Evolutionary conservation across 2,888 invertebrate species (phyloP), one percentile per base, ranked within the genome.

Genomic region (Megamerina dolium): DNA sequence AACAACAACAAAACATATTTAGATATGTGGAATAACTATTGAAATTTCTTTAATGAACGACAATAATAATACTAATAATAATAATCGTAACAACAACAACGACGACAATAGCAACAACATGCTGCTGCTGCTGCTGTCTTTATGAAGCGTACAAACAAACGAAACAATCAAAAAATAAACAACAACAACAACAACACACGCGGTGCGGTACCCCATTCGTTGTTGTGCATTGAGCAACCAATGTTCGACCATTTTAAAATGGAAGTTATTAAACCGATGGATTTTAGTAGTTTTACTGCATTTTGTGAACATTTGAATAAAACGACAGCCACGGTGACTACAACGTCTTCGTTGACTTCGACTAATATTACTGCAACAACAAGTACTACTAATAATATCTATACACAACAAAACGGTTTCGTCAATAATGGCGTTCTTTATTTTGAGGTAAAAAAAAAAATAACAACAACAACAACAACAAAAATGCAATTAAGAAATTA

Each of bases 261-360:
- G 65, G 66, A 65, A 64, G 63, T 65, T 57, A 66, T 65, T 59
- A 65, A 66, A 58, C 66, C 66, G 46, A 64, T 65, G 65, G 65
- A 65, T 61, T 65, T 65, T 53, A 65, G 65, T 57, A 65, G 65
- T 54, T 65, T 63, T 56, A 58, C 66, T 50, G 65, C 65, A 45
- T 65, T 65, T 53, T 65, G 66, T 52, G 66, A 65, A 54, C 66
- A 66, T 56, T 60, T 65, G 47, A 66, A 66, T 55, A 65, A 63
- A 60, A 61, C 64, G 37, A 50, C 56, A 40, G 45, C 60, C 29
- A 43, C 55, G 33, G 32, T 48, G 18, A 41, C 55, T 31, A 39
- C 50, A 41, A 38, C 50, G 43, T 40, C 54, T 38, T 38, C 54
- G 39, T 33, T 45, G 26, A 36, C 53, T 37, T 34, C 56, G 46